Evolutionary conservation across 2,797 vertebrate species (phyloP), one percentile per base, ranked within the genome.

Genomic region (Cuniculus paca): DNA sequence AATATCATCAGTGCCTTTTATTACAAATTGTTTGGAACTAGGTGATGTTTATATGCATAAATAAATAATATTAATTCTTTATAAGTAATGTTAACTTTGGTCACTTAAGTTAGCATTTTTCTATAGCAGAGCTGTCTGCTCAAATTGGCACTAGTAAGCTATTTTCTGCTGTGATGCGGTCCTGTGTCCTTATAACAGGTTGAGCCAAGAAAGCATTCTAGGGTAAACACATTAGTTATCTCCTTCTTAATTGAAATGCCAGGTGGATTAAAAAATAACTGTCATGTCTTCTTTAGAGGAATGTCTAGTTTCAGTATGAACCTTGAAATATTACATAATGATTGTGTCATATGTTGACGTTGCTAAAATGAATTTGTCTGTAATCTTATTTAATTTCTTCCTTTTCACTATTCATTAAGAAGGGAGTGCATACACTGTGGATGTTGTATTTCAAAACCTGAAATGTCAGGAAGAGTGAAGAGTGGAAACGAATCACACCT

Each of bases 141-240:
- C 52, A 93, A 92, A 90, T 65, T 82, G 82, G 77, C 88, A 45
- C 22, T 74, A 96, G 87, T 82, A 92, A 94, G 65, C 93, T 96
- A 42, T 93, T 96, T 97, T 95, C 80, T 94, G 65, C 68, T 79
- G 24, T 94, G 61, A 65, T 90, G n/a, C 75, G 54, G 87, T 77
- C 81, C 93, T 94, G 63, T 88, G 80, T 93, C 45, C 83, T 81
- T 82, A 94, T 77, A 97, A 96, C n/a, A 90, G 79, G 58, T 95
- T 61, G 79, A 96, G 89, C 83, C 84, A 94, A 93, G 77, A 95
- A 95, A 93, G 90, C 79, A 22, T 84, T 94, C 88, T 88, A 45
- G 34, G 48, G 79, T 95, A 97, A 97, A 97, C 95, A 97, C 91
- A 93, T 98, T 94, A 94, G 87, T 97, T 98, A 97, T 96, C 86